Evolutionary conservation across 2,113 vertebrate species (phyloP), one percentile per base, ranked within the genome.

Genomic region (Chrysochloris asiatica): DNA sequence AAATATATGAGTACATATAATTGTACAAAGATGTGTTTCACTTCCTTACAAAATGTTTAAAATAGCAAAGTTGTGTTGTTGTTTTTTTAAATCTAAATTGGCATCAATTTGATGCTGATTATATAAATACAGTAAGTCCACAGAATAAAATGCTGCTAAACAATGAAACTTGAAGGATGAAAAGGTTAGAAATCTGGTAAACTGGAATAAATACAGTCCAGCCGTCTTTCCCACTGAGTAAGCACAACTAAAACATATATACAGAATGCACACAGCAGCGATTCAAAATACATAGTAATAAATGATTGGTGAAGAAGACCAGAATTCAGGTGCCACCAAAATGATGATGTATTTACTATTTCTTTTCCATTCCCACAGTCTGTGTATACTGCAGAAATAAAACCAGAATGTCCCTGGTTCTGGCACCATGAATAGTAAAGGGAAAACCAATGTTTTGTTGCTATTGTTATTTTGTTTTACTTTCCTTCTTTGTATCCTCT

Each of bases 361-460:
- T 24, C 22, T 1, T 71, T 10, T 19, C 8, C 24, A 14, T 4
- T 21, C 24, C 47, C 72, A 8, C 33, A 52, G 45, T 3, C n/a
- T 54, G 67, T 22, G 24, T 16, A 16, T 5, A 11, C 0, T 26
- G 30, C 1, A 28, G n/a, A 10, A 3, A 0, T 8, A 8, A 56
- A 56, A 56, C 19, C 17, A 13, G 24, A 22, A 56, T 12, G 13
- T 14, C 21, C 13, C 36, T 87, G 12, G 36, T 19, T 54, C 52
- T 48, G 33, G 61, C 12, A 71, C 38, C 21, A 36, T 28, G 3
- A n/a, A 16, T 30, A 65, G 33, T 33, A n/a, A 10, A 76, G 36
- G n/a, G 14, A 54, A n/a, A 14, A 26, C 30, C 69, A 71, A 9
- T 41, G 9, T 71, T 38, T 65, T 83, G 26, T 8, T 63, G 73